Evolutionary conservation across 1,140 invertebrate species (phyloP), one percentile per base, ranked within the genome.

Genomic region (Atopsyche davidsoni): DNA sequence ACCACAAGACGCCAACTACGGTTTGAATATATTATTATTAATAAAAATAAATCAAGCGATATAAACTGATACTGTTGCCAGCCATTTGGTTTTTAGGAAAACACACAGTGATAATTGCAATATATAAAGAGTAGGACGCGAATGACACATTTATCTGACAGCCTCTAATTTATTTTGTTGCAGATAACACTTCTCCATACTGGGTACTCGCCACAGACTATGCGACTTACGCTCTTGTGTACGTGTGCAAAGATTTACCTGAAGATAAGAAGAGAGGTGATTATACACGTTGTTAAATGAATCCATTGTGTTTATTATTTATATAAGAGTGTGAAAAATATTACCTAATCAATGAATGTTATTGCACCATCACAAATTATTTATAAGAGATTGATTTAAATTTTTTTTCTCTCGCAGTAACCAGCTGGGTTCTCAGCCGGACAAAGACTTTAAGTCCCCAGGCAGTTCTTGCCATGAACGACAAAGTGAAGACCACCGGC

Each of bases 121-220:
- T n/a, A n/a, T n/a, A n/a, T n/a, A n/a, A n/a, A n/a, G n/a, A n/a
- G n/a, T n/a, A n/a, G n/a, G n/a, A n/a, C n/a, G n/a, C n/a, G n/a
- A n/a, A n/a, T n/a, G n/a, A n/a, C n/a, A n/a, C n/a, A n/a, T n/a
- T n/a, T n/a, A n/a, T n/a, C n/a, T n/a, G n/a, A n/a, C n/a, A n/a
- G n/a, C 6, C 6, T 38, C 14, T 38, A 7, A 38, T 9, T 16
- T 38, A 16, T 32, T 10, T 42, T 4, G 23, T 44, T 45, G 4
- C 42, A 45, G 42, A 45, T 46, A 13, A 6, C 21, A 25, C 45
- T 16, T 40, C 44, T 4, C 38, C 40, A 45, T 54, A 54, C 50
- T 54, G 52, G 52, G 46, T 54, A 16, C 16, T 50, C 19, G 34
- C 7, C 13, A 54, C 52, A 11, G 52, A 54, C 32, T 54, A 54